Conservation (phyloP, 2,797 vertebrate species). For the Catharus ustulatus region DNA sequence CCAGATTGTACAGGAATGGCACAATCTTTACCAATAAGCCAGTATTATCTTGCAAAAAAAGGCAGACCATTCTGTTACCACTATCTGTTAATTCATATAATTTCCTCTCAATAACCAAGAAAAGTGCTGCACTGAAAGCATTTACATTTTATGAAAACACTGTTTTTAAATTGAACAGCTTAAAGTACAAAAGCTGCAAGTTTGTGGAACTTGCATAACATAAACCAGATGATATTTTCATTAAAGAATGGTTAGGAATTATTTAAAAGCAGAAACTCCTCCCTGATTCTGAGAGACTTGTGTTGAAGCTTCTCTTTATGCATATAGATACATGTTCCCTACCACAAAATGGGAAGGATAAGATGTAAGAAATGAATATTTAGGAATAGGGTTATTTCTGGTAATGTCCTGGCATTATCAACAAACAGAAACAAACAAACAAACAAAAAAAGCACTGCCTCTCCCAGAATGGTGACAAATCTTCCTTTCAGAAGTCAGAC, state of each 20-base stretch:
- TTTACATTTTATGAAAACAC: neutral
- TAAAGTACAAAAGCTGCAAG: neutral
- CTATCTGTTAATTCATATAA: neutral
- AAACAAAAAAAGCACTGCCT: neutral
- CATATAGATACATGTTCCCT: fast-evolving
- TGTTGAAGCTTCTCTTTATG: neutral
- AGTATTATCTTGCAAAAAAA: neutral
- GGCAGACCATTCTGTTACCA: neutral
- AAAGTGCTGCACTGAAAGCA: neutral
- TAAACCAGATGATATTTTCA: neutral
- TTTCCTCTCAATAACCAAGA: neutral
- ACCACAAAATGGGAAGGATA: neutral
- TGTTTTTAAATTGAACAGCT: neutral
- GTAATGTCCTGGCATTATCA: neutral
- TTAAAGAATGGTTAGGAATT: neutral
- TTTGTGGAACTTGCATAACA: neutral
- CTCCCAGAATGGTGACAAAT: neutral
- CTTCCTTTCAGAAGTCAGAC: neutral
- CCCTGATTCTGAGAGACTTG: neutral
- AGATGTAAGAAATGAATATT: fast-evolving
- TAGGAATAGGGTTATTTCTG: neutral
- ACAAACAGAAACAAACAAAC: neutral
- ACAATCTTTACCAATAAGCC: neutral
- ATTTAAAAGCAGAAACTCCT: neutral
- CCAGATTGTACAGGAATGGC: neutral